phyloP scores from a whole-genome alignment of 2,113 vertebrate species.

The Neodontobutis hainanensis region DNA sequence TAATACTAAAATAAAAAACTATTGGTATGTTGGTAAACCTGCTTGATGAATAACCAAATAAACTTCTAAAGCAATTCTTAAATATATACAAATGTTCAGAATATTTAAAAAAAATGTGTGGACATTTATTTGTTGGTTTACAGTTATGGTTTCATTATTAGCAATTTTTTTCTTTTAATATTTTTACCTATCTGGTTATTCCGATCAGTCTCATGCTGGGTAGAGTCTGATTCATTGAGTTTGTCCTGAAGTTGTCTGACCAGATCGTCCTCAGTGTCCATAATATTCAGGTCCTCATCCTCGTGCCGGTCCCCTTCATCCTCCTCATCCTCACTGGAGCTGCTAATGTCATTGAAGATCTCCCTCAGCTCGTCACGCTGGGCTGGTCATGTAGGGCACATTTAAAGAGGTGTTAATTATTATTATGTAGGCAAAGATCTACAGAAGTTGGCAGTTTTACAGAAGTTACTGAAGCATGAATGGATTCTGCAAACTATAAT shows the following conservation, averaged over 20 bases:
- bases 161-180: not conserved
- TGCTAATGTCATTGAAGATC: slow-evolving; percentile 89
- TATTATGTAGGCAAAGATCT: too few species aligned
- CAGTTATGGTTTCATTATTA: not conserved
- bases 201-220: slow-evolving; percentile 80
- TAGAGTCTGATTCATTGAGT: slow-evolving; percentile 80
- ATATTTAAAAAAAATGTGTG: too few species aligned
- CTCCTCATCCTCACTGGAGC: slow-evolving; percentile 90
- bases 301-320: slow-evolving; percentile 88
- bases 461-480: not conserved
- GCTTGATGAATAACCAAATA: slow-evolving; percentile 12
- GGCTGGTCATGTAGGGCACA: slow-evolving; percentile 52
- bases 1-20: slow-evolving; percentile 14
- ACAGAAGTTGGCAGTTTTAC: too few species aligned
- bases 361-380: slow-evolving; percentile 84
- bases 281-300: slow-evolving; percentile 91
- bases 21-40: not conserved
- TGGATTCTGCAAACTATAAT: not conserved
- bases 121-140: too few species aligned
- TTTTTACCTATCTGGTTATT: slow-evolving; percentile 84
- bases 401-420: not conserved
- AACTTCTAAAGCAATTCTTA: not conserved
- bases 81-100: too few species aligned
- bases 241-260: slow-evolving; percentile 86
- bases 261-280: slow-evolving; percentile 88